These are phyloP conservation scores for Strigops habroptila DNA, from an alignment of 2,113 vertebrate species.

Conservation along the genomic window DNA sequence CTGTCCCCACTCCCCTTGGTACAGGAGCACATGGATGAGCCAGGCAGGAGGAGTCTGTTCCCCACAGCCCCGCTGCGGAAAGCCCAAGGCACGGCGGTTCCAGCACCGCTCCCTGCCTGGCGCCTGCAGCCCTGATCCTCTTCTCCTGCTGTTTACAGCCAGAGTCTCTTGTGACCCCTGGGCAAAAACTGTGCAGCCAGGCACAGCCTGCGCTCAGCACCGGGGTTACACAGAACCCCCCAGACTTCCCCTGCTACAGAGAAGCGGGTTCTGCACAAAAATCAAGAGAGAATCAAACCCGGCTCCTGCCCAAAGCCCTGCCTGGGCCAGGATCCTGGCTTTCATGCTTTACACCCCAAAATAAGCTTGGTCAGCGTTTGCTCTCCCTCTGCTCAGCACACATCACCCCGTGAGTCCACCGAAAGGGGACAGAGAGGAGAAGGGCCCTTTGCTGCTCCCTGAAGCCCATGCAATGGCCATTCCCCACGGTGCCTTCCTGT, in stretches of 20 bases:
- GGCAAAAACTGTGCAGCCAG: neutral
- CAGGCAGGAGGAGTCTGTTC: neutral
- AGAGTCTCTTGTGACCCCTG: rapidly evolving
- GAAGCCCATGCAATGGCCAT: rapidly evolving
- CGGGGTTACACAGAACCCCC: neutral
- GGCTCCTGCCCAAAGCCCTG: rapidly evolving
- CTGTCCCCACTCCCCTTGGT: rapidly evolving
- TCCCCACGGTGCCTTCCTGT: neutral
- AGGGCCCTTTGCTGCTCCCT: neutral
- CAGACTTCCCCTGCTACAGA: neutral
- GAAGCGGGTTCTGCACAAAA: neutral
- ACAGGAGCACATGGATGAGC: rapidly evolving
- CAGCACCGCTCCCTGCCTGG: neutral
- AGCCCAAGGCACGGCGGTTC: rapidly evolving
- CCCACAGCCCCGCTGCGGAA: neutral
- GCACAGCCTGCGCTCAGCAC: rapidly evolving
- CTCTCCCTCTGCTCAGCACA: neutral
- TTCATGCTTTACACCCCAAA: neutral
- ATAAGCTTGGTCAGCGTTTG: neutral
- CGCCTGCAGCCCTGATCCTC: neutral
- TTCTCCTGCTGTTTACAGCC: neutral
- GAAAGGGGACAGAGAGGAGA: neutral
- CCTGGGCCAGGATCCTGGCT: neutral
- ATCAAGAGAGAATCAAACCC: neutral
- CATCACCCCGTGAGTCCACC: neutral